Conservation (phyloP, 2,113 vertebrate species). For the Sclerurus mexicanus region DNA sequence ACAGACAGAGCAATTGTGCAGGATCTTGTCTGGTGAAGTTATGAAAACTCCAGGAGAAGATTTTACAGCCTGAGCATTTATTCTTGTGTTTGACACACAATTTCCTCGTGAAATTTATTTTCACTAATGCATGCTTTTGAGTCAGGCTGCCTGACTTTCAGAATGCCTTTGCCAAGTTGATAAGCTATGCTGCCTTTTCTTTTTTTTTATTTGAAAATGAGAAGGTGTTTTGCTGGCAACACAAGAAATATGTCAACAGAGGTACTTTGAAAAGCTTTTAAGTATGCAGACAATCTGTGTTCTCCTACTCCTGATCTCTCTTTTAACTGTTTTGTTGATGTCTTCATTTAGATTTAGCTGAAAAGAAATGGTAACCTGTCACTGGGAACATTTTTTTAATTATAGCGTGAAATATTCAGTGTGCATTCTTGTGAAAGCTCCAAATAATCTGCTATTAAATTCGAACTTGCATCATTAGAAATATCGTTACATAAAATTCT, state of each 20-base stretch:
- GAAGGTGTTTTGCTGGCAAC: neutral
- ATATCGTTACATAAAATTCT: neutral
- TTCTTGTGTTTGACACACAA: neutral
- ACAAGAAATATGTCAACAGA: neutral
- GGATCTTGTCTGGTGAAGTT: neutral
- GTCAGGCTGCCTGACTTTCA: neutral
- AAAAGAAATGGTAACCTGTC: neutral
- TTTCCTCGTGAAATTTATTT: neutral
- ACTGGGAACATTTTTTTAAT: neutral
- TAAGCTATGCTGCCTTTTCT: neutral
- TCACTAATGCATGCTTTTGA: neutral
- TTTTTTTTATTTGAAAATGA: neutral
- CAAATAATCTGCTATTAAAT: neutral
- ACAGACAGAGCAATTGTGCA: neutral
- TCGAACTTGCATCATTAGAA: neutral
- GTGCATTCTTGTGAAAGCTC: neutral
- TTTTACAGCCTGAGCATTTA: neutral
- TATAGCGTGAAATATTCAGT: neutral
- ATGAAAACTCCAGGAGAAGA: neutral
- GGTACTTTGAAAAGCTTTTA: constrained; percentile 7
- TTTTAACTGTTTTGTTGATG: neutral
- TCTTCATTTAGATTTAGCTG: neutral
- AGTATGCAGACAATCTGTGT: neutral
- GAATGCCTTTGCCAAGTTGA: neutral
- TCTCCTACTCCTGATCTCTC: neutral